Evolutionary conservation across 2,888 invertebrate genomes (phyloP).

Genomic region (Stenichneumon culpator): DNA sequence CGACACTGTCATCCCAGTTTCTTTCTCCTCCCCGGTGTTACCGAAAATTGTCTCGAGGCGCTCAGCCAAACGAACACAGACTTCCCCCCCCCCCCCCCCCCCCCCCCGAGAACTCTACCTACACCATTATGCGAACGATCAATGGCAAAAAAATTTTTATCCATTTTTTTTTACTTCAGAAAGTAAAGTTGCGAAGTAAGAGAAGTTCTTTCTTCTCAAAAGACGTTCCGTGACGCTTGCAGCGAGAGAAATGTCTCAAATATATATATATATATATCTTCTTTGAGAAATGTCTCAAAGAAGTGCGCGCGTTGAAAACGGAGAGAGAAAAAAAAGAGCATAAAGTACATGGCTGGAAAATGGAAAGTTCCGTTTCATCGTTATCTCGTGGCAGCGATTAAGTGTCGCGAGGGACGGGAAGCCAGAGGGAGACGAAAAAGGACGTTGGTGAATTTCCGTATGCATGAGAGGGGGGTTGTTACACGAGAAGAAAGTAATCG

Average conservation of each 20-base stretch:
- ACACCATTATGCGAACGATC: slow-evolving; percentile 61
- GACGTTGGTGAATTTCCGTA: slow-evolving; percentile 20
- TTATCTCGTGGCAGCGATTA: slow-evolving; percentile 55
- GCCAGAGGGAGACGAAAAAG: slow-evolving; percentile 7
- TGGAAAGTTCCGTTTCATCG: slow-evolving; percentile 46
- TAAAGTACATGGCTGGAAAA: slow-evolving; percentile 41
- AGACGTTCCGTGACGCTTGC: slow-evolving; percentile 27
- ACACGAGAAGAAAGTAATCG: slow-evolving; percentile 29
- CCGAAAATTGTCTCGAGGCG: slow-evolving; percentile 75
- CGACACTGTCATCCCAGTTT: slow-evolving; percentile 44
- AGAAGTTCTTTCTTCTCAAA: slow-evolving; percentile 34
- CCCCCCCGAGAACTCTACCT: slow-evolving; percentile 36
- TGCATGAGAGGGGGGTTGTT: slow-evolving; percentile 4
- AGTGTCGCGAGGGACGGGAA: not conserved
- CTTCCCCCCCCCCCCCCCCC: no score
- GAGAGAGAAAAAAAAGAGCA: slow-evolving; percentile 2
- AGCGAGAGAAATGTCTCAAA: slow-evolving; percentile 19
- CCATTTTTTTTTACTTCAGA: slow-evolving; percentile 51
- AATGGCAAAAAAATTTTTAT: slow-evolving; percentile 60
- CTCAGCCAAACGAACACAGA: slow-evolving; percentile 56
- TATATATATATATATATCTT: slow-evolving; percentile 13
- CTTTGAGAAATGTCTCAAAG: no score
- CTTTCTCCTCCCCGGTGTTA: slow-evolving; percentile 60
- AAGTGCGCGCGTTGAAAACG: slow-evolving; percentile 17
- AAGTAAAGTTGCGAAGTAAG: slow-evolving; percentile 60